A percentile compares a stretch with the other conserved stretches of the same genome.
phyloP scores from a whole-genome alignment of 2,797 vertebrate genomes.

The Acropternis orthonyx region DNA sequence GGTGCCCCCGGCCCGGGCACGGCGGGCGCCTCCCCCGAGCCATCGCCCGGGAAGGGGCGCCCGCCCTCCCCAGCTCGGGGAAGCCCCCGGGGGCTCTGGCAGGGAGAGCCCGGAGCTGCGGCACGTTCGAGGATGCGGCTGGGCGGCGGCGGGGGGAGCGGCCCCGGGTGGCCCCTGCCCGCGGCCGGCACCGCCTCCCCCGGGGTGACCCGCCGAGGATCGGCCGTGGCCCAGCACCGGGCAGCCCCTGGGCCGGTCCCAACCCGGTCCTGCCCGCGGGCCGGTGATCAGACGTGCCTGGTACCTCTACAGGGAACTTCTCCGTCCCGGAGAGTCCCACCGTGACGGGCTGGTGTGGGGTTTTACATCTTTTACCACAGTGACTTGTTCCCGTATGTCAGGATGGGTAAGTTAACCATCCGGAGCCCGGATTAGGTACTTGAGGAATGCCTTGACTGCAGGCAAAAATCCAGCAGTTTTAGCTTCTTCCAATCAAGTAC shows the following conservation, averaged over 20 bases:
- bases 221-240: not conserved
- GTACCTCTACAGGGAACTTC: not conserved
- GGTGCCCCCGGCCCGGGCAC: constrained; percentile 20
- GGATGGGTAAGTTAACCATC: not conserved
- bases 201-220: not conserved
- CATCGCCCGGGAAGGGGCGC: not conserved
- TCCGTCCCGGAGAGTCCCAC: not conserved
- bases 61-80: not conserved
- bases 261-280: not conserved
- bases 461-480: constrained; percentile 45
- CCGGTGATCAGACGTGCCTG: not conserved
- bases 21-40: not conserved
- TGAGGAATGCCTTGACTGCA: constrained; percentile 13
- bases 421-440: constrained; percentile 20
- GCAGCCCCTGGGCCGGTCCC: not conserved
- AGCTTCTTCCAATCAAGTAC: not conserved
- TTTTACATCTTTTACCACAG: not conserved
- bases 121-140: not conserved
- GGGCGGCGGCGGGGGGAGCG: not conserved
- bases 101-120: not conserved
- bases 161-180: not conserved
- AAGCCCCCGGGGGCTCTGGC: not conserved
- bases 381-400: not conserved
- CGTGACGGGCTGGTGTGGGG: not conserved
- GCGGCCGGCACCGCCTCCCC: not conserved